Conservation (phyloP, 2,888 invertebrate species). For the Drosophila neotestacea region DNA sequence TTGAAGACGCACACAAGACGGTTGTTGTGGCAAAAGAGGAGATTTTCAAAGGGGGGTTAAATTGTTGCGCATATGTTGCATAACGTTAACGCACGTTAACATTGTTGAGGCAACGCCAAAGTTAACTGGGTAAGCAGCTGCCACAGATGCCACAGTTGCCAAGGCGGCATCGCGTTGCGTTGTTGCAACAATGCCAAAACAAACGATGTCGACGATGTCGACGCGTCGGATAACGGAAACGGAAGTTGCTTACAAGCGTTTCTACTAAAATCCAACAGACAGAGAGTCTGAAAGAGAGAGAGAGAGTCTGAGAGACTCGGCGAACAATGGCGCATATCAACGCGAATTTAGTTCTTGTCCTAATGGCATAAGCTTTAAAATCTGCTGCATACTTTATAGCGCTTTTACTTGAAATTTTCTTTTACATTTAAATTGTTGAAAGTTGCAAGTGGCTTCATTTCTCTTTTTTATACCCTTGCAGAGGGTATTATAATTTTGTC, state of each 20-base stretch:
- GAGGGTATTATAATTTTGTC: too few species aligned
- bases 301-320: slow-evolving; percentile 6
- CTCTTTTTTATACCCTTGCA: too few species aligned
- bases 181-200: slow-evolving; percentile 49
- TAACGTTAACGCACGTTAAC: slow-evolving; percentile 59
- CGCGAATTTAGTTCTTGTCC: slow-evolving; percentile 18
- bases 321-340: slow-evolving; percentile 9
- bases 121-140: slow-evolving; percentile 50
- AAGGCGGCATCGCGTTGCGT: slow-evolving; percentile 6
- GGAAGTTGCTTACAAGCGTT: slow-evolving; percentile 77
- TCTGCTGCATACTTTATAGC: slow-evolving; percentile 46
- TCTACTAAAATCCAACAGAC: slow-evolving; percentile 43
- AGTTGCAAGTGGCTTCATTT: not conserved
- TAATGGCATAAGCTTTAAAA: slow-evolving; percentile 65
- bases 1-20: slow-evolving; percentile 54
- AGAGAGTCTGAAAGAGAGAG: slow-evolving; percentile 21
- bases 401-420: slow-evolving; percentile 19
- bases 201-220: slow-evolving; percentile 28
- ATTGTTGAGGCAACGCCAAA: slow-evolving; percentile 45
- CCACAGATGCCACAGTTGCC: slow-evolving; percentile 41
- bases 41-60: slow-evolving; percentile 14
- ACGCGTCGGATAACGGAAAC: slow-evolving; percentile 72
- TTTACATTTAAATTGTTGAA: slow-evolving; percentile 27
- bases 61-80: slow-evolving; percentile 71
- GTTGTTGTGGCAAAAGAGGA: slow-evolving; percentile 1